A percentile compares a stretch with the other conserved stretches of the same genome.
Conservation (phyloP, 2,113 vertebrate species). For the Hassar affinis region DNA sequence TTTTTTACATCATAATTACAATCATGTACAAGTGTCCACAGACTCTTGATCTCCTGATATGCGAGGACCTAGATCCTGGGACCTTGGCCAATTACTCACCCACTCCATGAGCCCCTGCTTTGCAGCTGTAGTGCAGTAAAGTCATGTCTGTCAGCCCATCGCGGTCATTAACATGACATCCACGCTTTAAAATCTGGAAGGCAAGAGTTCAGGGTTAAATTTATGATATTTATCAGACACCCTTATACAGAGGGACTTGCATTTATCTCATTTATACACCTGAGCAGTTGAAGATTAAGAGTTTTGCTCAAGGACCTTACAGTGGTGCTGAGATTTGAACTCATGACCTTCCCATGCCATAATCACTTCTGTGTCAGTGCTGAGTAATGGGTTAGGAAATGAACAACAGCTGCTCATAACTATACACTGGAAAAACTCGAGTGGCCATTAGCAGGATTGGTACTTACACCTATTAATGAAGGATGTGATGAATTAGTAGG, state of each 20-base stretch:
- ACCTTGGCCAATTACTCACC: conserved; percentile 68
- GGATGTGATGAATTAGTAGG: background rate
- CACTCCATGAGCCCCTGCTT: conserved; percentile 89
- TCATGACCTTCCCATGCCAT: background rate
- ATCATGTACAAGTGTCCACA: background rate
- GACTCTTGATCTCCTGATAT: too few relatives aligned
- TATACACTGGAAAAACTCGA: background rate
- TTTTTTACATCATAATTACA: too few relatives aligned
- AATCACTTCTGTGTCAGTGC: background rate
- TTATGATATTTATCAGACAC: too few relatives aligned
- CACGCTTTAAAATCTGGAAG: conserved; percentile 84
- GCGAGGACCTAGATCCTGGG: background rate
- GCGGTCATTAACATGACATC: conserved; percentile 89
- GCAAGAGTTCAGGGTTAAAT: background rate
- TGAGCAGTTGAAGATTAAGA: background rate
- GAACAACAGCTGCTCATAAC: background rate
- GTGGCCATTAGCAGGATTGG: background rate
- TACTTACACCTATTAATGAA: conserved; percentile 20
- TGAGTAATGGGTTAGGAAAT: background rate
- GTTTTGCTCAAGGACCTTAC: background rate
- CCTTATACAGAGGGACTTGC: background rate
- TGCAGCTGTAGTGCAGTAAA: conserved; percentile 89
- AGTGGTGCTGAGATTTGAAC: background rate
- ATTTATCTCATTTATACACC: background rate
- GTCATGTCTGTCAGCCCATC: conserved; percentile 94